phyloP scores from a whole-genome alignment of 1,140 invertebrate genomes.

The Brachionus rubens region DNA sequence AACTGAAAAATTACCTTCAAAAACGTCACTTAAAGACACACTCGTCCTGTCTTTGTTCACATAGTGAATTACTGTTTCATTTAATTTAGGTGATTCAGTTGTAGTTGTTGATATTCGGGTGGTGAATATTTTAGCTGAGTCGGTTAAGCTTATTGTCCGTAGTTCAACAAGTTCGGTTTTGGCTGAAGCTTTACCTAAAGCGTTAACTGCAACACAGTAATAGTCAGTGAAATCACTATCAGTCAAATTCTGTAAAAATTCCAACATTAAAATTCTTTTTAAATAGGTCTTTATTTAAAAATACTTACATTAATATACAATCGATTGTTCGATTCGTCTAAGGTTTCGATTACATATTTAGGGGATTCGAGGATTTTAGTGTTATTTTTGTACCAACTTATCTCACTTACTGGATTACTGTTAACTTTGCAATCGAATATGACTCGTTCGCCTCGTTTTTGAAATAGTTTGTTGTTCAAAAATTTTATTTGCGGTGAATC shows the following conservation, averaged over 20 bases:
- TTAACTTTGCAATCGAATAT: slow-evolving; percentile 35
- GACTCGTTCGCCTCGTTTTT: slow-evolving; percentile 21
- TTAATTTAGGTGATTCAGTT: background rate
- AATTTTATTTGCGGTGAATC: slow-evolving; percentile 35
- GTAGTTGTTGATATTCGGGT: background rate
- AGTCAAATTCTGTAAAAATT: background rate
- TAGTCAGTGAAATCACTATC: slow-evolving; percentile 26
- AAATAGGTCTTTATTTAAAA: background rate
- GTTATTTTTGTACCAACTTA: slow-evolving; percentile 19
- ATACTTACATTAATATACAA: slow-evolving; percentile 26
- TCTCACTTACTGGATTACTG: slow-evolving; percentile 29
- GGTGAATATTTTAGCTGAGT: slow-evolving; percentile 11
- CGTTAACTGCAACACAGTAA: slow-evolving; percentile 14
- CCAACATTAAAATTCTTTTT: background rate
- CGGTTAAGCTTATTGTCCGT: background rate
- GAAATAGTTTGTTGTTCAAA: slow-evolving; percentile 26
- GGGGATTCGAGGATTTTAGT: background rate
- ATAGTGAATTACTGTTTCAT: background rate
- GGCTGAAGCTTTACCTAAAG: background rate
- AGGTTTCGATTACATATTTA: slow-evolving; percentile 4
- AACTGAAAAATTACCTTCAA: no score
- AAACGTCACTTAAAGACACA: no score
- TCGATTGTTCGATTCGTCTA: slow-evolving; percentile 15
- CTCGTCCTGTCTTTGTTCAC: background rate
- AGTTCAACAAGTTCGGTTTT: slow-evolving; percentile 31